Evolutionary conservation across 2,797 vertebrate genomes (phyloP).

Genomic region (Alcedo quadribrachys): DNA sequence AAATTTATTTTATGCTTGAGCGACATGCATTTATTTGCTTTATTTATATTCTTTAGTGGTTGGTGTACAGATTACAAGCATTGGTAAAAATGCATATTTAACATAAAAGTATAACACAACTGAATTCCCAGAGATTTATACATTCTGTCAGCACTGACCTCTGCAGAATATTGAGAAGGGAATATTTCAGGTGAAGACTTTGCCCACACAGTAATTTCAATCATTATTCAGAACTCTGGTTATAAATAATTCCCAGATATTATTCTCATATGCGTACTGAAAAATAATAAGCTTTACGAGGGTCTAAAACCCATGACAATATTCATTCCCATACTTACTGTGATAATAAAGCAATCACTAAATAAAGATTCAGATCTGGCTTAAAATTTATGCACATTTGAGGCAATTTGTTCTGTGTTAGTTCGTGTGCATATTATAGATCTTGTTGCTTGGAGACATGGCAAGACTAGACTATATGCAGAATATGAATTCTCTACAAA

Average conservation of each 20-base stretch:
- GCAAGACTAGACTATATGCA: neutral
- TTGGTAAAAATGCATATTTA: neutral
- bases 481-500: neutral
- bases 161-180: neutral
- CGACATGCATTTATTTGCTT: neutral
- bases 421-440: neutral
- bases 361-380: neutral
- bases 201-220: neutral
- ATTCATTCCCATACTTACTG: neutral
- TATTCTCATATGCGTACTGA: neutral
- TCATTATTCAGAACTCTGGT: neutral
- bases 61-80: neutral
- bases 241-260: neutral
- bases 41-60: neutral
- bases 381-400: slow-evolving; percentile 29
- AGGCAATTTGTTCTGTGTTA: slow-evolving; percentile 4
- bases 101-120: neutral
- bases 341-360: slow-evolving; percentile 1
- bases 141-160: neutral
- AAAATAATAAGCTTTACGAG: neutral
- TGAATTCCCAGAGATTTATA: neutral
- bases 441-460: slow-evolving; percentile 48
- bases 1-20: neutral
- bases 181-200: neutral
- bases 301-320: neutral